These are phyloP conservation scores for Aphis craccivora DNA, from an alignment of 1,140 invertebrate species.

Conservation along the genomic window DNA sequence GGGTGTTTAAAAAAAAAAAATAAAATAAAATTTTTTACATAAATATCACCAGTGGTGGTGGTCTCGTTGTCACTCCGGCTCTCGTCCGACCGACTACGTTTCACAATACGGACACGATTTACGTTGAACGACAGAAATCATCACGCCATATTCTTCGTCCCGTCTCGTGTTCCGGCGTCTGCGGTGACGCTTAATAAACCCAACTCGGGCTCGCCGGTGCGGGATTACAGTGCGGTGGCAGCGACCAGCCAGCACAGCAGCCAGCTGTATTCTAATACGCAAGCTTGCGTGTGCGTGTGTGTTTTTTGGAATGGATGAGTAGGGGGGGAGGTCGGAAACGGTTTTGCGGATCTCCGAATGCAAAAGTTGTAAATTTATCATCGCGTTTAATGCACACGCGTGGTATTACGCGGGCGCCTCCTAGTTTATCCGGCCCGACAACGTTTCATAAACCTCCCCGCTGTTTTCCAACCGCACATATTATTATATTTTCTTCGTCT, in stretches of 20 bases:
- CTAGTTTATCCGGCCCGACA: neutral
- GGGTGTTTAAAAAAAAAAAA: too few relatives aligned
- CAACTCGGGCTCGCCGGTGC: neutral
- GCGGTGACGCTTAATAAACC: neutral
- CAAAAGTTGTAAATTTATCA: conserved; percentile 52
- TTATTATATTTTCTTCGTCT: conserved; percentile 16
- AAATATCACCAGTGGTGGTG: neutral
- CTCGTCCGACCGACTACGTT: neutral
- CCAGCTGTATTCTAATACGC: neutral
- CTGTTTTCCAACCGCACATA: conserved; percentile 28
- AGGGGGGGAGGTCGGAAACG: neutral
- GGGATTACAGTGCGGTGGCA: neutral
- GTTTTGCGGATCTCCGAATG: neutral
- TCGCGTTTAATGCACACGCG: neutral
- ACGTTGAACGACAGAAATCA: neutral
- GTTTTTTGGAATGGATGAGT: neutral
- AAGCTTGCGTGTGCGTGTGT: neutral
- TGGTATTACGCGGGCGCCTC: neutral
- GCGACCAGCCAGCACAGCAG: neutral
- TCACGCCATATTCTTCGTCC: neutral
- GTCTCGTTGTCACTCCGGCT: neutral
- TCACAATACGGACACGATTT: neutral
- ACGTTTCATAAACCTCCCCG: conserved; percentile 28
- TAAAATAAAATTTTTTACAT: too few relatives aligned
- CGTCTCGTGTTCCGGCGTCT: neutral